Conservation (phyloP, 2,797 vertebrate genomes). For the Philypnodon macrostomus region DNA sequence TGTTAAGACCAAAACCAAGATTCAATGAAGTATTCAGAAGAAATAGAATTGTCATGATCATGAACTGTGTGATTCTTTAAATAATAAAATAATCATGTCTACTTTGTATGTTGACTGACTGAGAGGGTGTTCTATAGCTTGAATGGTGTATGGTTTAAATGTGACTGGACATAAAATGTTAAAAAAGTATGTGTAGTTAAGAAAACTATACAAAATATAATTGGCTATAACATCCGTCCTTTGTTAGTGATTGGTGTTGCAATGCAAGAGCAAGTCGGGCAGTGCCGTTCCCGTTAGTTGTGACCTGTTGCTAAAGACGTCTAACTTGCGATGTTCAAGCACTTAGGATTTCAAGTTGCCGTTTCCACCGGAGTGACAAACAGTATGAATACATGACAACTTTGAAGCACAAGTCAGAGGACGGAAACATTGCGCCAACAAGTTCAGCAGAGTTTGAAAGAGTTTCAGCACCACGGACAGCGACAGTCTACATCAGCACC, state of each 20-base stretch:
- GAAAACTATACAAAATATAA: not conserved
- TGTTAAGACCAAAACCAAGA: too few relatives aligned
- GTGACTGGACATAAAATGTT: not conserved
- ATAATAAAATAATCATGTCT: too few relatives aligned
- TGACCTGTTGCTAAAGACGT: constrained; percentile 1
- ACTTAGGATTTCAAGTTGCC: not conserved
- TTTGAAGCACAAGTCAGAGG: not conserved
- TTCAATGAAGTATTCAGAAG: too few relatives aligned
- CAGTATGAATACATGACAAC: not conserved
- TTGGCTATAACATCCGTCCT: not conserved
- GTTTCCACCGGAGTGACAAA: not conserved
- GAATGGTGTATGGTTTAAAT: not conserved
- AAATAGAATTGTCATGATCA: too few relatives aligned
- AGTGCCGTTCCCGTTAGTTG: not conserved
- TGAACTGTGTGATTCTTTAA: too few relatives aligned
- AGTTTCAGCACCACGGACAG: constrained; percentile 65
- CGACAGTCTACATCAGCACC: constrained; percentile 12
- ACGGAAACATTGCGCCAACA: not conserved
- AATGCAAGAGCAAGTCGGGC: not conserved
- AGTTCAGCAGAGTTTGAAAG: not conserved
- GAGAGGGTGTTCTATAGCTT: not conserved
- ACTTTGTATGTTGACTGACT: not conserved
- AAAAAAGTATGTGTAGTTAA: not conserved
- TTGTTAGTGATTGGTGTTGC: not conserved
- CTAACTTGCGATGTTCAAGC: not conserved